Evolutionary conservation across 2,797 vertebrate genomes (phyloP).

Genomic region (Otus scops): DNA sequence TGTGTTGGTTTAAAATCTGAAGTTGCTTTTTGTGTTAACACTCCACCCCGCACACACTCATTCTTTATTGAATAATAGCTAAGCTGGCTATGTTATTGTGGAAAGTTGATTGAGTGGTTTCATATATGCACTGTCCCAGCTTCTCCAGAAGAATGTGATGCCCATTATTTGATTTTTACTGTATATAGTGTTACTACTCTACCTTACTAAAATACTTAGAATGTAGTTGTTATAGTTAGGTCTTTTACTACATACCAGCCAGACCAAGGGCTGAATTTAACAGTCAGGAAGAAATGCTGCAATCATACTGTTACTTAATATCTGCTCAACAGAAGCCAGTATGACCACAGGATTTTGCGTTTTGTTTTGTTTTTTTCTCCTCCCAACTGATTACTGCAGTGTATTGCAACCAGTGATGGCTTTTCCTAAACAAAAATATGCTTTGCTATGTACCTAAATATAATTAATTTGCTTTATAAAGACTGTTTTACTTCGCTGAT

Average conservation of each 20-base stretch:
- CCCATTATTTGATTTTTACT: not conserved
- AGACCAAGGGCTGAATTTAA: not conserved
- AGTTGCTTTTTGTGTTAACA: not conserved
- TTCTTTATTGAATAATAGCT: not conserved
- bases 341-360: not conserved
- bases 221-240: fast-evolving
- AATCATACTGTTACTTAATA: not conserved
- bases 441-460: not conserved
- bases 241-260: not conserved
- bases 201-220: not conserved
- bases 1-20: not conserved
- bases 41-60: fast-evolving
- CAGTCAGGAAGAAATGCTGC: not conserved
- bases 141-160: not conserved
- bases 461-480: not conserved
- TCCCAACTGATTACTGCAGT: not conserved
- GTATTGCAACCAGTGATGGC: not conserved
- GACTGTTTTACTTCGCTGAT: not conserved
- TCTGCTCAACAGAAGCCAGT: not conserved
- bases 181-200: not conserved
- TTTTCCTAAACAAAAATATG: not conserved
- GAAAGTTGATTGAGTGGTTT: not conserved
- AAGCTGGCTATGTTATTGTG: fast-evolving
- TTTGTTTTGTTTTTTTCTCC: not conserved
- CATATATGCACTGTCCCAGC: not conserved